A percentile compares a stretch with the other conserved stretches of the same genome.
Conservation (phyloP, 1,140 invertebrate genomes). For the Apocrypta bakeri region DNA sequence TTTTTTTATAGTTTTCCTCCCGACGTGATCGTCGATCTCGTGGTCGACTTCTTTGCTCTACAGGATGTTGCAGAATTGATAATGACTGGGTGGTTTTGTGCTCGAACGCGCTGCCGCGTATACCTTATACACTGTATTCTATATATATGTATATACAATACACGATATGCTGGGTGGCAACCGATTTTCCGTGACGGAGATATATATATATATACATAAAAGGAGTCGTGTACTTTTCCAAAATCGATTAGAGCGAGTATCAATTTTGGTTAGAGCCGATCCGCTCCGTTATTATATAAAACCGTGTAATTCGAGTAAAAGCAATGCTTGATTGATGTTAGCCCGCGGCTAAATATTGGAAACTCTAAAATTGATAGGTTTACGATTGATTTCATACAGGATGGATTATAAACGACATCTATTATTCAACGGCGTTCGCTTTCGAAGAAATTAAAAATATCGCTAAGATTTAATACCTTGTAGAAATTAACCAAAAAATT, state of each 20-base stretch:
- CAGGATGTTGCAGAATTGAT: slow-evolving; percentile 26
- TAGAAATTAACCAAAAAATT: no score
- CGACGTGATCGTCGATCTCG: not conserved
- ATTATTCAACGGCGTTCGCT: no score
- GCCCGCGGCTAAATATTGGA: no score
- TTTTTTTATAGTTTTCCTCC: not conserved
- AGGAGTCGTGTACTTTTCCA: not conserved
- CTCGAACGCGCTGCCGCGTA: not conserved
- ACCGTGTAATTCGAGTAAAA: no score
- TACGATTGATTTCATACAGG: no score
- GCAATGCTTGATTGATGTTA: no score
- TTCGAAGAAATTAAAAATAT: no score
- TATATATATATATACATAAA: no score
- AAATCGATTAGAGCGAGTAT: not conserved
- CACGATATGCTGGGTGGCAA: not conserved
- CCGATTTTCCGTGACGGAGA: not conserved
- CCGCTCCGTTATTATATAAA: no score
- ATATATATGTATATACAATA: not conserved
- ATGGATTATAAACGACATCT: no score
- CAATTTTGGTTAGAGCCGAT: not conserved
- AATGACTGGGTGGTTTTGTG: not conserved
- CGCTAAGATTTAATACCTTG: no score
- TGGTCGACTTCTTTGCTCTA: slow-evolving; percentile 6
- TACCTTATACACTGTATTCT: not conserved
- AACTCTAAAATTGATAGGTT: no score